Base-by-base conservation (phyloP, 2,113 vertebrate species). In the Apteryx owenii region DNA sequence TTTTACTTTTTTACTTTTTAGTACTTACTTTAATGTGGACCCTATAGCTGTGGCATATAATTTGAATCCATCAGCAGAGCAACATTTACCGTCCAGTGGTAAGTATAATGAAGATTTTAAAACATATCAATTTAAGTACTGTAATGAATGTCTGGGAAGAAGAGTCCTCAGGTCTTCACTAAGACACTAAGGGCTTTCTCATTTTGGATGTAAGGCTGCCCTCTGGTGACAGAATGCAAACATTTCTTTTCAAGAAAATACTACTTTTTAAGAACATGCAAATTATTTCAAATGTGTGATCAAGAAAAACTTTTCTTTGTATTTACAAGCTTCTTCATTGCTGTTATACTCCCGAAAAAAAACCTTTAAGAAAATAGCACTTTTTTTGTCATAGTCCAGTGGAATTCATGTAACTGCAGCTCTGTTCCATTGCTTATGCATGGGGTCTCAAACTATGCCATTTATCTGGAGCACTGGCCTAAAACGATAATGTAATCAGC, bases 1-100 rank as follows among this genome's bases (percentile, higher is more conserved):
- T 64, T 44, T 44, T 58, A 36, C 31, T 64, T 68, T 48, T 64
- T 53, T 56, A 71, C 96, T 83, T 88, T 96, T 38, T 95, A 99
- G 99, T 75, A 96, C 98, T 95, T 99, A 99, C 97, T 98, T 99
- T 95, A 98, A 91, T 33, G 97, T 99, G 80, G 98, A 99, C 46
- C 92, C 98, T 5, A 82, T 99, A 90, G 91, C 98, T 71, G 96
- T 98, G 97, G 98, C 99, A 73, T 99, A 98, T 79, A 98, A 97
- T 75, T 96, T 98, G 96, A 98, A 97, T 80, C 42, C 98, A 3
- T 46, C 96, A 7, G 13, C 90, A 1, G 98, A 97, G 83, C 96
- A 95, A 20, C 98, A 53, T 64, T 95, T 97, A 6, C 70, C 97
- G 5, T 50, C 95, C 61, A 3, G 94, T 0, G 98, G 98, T 98